Evolutionary conservation across 2,888 invertebrate species (phyloP).

Genomic region (Fragum sueziense): DNA sequence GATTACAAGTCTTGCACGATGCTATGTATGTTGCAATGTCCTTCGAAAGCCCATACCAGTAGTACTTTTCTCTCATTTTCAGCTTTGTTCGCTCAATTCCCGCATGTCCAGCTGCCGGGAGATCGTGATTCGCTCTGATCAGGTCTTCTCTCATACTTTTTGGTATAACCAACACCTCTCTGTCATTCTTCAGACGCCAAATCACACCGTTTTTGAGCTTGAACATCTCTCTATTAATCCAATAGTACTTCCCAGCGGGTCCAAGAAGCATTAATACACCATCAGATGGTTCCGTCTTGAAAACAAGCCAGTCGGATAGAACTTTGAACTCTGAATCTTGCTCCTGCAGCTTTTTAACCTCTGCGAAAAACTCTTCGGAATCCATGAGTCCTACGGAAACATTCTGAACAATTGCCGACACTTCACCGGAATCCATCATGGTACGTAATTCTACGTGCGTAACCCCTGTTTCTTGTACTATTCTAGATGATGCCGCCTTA

Average conservation of each 20-base stretch:
- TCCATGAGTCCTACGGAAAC: not conserved
- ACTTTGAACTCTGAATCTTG: not conserved
- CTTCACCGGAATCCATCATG: not conserved
- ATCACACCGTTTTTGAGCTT: not conserved
- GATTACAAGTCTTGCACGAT: too few species aligned
- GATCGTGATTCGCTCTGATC: not conserved
- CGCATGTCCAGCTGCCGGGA: not conserved
- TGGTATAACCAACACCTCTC: not conserved
- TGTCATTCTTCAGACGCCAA: too few species aligned
- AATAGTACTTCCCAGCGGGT: not conserved
- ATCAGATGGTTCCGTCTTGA: not conserved
- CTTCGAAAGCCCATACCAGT: not conserved
- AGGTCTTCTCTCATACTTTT: not conserved
- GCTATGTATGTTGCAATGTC: not conserved
- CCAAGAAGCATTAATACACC: not conserved
- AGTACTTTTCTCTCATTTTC: not conserved
- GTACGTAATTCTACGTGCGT: not conserved
- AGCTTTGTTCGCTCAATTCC: not conserved
- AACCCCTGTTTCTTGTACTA: not conserved
- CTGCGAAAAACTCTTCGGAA: not conserved
- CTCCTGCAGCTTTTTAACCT: not conserved
- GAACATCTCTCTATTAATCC: conserved; percentile 11
- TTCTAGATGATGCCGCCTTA: not conserved
- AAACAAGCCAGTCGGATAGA: not conserved
- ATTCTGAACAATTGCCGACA: not conserved